These are phyloP conservation scores for Coranthus polyacanthus DNA, from an alignment of 2,797 vertebrate species.

Conservation along the genomic window DNA sequence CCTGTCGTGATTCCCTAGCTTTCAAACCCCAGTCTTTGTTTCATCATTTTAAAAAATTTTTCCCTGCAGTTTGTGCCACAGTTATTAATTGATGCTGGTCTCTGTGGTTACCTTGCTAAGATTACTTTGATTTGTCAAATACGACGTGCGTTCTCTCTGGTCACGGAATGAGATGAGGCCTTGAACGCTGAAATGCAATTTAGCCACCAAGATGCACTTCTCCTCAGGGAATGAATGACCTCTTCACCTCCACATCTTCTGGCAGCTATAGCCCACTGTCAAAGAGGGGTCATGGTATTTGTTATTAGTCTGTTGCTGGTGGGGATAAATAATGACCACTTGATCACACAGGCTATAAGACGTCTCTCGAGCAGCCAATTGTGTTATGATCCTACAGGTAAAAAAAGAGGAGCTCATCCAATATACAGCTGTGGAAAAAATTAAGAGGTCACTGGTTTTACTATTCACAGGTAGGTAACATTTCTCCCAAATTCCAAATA, in stretches of 20 bases:
- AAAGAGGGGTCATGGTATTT: conserved; percentile 25
- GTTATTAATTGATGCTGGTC: conserved; percentile 27
- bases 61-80: conserved; percentile 19
- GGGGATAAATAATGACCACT: conserved; percentile 54
- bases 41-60: background rate
- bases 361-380: conserved; percentile 35
- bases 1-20: conserved; percentile 42
- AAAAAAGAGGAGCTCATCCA: conserved; percentile 22
- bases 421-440: conserved; percentile 26
- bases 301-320: conserved; percentile 49
- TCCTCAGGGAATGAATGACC: conserved; percentile 61
- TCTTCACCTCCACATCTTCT: conserved; percentile 61
- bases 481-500: too few species aligned
- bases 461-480: too few species aligned
- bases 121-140: conserved; percentile 51
- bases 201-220: conserved; percentile 49
- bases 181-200: conserved; percentile 66
- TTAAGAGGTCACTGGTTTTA: too few species aligned
- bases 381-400: conserved; percentile 38
- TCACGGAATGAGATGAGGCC: conserved; percentile 54
- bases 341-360: conserved; percentile 17
- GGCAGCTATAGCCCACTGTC: conserved; percentile 55
- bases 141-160: conserved; percentile 21
- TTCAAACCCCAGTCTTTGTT: conserved; percentile 32
- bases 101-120: conserved; percentile 29